Evolutionary conservation across 2,797 vertebrate genomes (phyloP).

Genomic region (Silurus lanzhouensis): DNA sequence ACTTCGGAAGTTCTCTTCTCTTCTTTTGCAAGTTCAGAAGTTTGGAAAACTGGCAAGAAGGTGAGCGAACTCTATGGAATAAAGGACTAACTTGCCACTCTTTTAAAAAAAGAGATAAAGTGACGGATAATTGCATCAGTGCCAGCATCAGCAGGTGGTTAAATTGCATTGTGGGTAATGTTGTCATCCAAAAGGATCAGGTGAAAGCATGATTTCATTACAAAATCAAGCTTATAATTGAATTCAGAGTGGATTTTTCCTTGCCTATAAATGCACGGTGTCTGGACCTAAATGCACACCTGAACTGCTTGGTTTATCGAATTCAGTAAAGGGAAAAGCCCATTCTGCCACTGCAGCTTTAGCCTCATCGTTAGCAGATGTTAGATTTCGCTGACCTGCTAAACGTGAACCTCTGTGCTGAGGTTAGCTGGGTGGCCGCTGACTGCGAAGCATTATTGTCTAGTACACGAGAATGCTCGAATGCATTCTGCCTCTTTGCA

Average conservation of each 20-base stretch:
- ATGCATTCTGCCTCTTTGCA: slow-evolving; percentile 2
- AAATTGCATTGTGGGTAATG: background rate
- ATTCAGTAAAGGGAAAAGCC: background rate
- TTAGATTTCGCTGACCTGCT: slow-evolving; percentile 28
- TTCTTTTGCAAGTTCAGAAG: too few species aligned
- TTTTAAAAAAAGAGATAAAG: background rate
- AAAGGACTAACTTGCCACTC: background rate
- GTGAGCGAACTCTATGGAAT: background rate
- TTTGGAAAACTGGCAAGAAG: background rate
- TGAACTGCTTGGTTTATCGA: background rate
- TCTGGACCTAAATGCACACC: background rate
- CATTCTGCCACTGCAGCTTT: slow-evolving; percentile 19
- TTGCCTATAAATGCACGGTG: background rate
- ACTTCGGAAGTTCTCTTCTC: too few species aligned
- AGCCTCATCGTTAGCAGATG: slow-evolving; percentile 8
- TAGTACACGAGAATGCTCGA: slow-evolving; percentile 9
- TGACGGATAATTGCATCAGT: background rate
- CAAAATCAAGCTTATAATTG: background rate
- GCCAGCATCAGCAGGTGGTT: background rate
- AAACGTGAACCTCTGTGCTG: slow-evolving; percentile 25
- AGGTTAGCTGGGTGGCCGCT: slow-evolving; percentile 25
- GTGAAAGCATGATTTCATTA: background rate
- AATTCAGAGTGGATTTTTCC: background rate
- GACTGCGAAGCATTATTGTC: slow-evolving; percentile 1
- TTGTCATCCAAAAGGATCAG: background rate